Base-by-base conservation (phyloP, 2,797 vertebrate species). In the Protonibea diacanthus region DNA sequence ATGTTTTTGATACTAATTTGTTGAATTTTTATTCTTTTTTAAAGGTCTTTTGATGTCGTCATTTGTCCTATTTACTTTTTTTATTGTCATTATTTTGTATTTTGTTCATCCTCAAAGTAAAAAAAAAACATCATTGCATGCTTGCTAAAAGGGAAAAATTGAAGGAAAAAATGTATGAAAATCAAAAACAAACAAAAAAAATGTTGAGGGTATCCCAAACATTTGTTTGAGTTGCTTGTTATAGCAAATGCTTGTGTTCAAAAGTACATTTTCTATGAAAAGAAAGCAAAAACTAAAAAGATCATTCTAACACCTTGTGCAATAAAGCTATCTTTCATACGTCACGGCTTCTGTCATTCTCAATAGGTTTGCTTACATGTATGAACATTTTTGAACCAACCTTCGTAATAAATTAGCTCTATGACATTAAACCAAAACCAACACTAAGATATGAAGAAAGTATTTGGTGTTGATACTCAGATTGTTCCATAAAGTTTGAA, bases 211-310 rank as follows among this genome's bases (percentile, higher is more conserved):
- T 91, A 93, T 95, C 94, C 94, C 91, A 94, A 92, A 94, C 95
- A 92, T 95, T 94, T 94, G 93, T 95, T 95, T 95, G 94, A 97
- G 95, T 97, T 97, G 96, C 97, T 98, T 97, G 95, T 90, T 96
- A 97, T 96, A 97, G 97, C 97, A 98, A 96, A 97, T 98, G 97
- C 97, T 98, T 97, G 97, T 96, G 97, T 98, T 97, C 97, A 97
- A 93, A 94, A 95, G 96, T 97, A 98, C 96, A 96, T 97, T 98
- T 97, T 98, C 94, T 95, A 95, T 95, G 93, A 95, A 96, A 96
- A 95, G 94, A 94, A 94, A 92, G 92, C 91, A 94, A 95, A 96
- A 97, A 96, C 93, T 95, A 97, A 97, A 97, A 96, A 96, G 92
- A 95, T 94, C 95, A 95, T 94, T 95, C 96, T 97, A 97, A 97